These are phyloP conservation scores for Drosophila setosimentum DNA, from an alignment of 2,888 invertebrate genomes.

Conservation along the genomic window DNA sequence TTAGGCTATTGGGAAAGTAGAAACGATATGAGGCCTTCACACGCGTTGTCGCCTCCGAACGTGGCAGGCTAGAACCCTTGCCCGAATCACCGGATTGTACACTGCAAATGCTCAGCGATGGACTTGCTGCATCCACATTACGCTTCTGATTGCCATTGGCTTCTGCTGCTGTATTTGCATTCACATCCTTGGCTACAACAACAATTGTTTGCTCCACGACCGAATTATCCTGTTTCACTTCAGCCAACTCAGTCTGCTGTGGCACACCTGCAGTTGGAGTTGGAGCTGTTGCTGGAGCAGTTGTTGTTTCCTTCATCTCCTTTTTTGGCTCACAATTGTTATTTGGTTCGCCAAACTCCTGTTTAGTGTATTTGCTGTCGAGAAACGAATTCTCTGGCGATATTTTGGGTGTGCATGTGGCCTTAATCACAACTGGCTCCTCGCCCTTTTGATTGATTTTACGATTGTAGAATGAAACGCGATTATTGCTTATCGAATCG, in stretches of 20 bases:
- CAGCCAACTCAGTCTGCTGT: slow-evolving; percentile 36
- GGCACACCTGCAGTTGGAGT: not conserved
- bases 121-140: slow-evolving; percentile 86
- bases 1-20: slow-evolving; percentile 90
- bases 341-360: slow-evolving; percentile 70
- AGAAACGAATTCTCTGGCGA: slow-evolving; percentile 85
- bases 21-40: slow-evolving; percentile 87
- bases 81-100: slow-evolving; percentile 84
- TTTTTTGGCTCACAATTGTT: slow-evolving; percentile 67
- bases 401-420: slow-evolving; percentile 83
- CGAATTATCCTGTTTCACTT: slow-evolving; percentile 19
- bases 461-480: slow-evolving; percentile 76
- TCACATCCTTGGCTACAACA: slow-evolving; percentile 24
- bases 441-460: slow-evolving; percentile 71
- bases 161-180: slow-evolving; percentile 6
- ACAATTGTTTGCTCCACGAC: slow-evolving; percentile 28
- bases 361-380: slow-evolving; percentile 82
- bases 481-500: slow-evolving; percentile 79
- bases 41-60: slow-evolving; percentile 80
- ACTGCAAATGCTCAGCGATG: slow-evolving; percentile 87
- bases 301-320: slow-evolving; percentile 4
- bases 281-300: not conserved
- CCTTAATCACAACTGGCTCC: slow-evolving; percentile 83
- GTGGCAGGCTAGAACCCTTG: slow-evolving; percentile 84
- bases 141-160: slow-evolving; percentile 73